These are phyloP conservation scores for Arenicola marina DNA, from an alignment of 2,888 invertebrate genomes.

Conservation along the genomic window DNA sequence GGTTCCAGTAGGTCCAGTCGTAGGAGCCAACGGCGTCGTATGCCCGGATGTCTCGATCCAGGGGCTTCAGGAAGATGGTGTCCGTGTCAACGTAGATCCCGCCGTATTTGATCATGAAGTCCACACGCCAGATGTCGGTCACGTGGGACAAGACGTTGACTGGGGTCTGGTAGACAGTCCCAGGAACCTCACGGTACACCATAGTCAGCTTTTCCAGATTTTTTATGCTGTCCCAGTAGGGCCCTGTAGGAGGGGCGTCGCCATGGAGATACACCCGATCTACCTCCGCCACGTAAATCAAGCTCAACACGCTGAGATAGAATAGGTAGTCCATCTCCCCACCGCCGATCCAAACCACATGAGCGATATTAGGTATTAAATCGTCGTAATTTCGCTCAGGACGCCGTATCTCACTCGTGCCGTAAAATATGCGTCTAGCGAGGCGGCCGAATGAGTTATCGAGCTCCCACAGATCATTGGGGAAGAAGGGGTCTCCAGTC, in stretches of 20 bases:
- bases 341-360: slow-evolving; percentile 52
- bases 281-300: slow-evolving; percentile 42
- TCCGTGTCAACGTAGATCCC: slow-evolving; percentile 58
- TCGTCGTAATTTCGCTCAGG: slow-evolving; percentile 26
- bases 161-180: slow-evolving; percentile 34
- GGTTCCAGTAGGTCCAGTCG: slow-evolving; percentile 49
- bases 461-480: slow-evolving; percentile 42
- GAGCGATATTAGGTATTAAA: slow-evolving; percentile 51
- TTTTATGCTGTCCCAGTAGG: slow-evolving; percentile 43
- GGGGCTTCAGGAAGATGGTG: slow-evolving; percentile 44
- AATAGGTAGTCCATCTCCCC: slow-evolving; percentile 50
- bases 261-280: slow-evolving; percentile 50
- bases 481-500: slow-evolving; percentile 27
- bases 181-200: slow-evolving; percentile 31
- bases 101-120: slow-evolving; percentile 54
- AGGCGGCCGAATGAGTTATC: slow-evolving; percentile 36
- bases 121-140: slow-evolving; percentile 55
- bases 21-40: slow-evolving; percentile 50
- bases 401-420: slow-evolving; percentile 29
- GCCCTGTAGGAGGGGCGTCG: slow-evolving; percentile 43
- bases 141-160: slow-evolving; percentile 48
- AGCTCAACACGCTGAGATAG: slow-evolving; percentile 51
- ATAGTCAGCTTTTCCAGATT: slow-evolving; percentile 34
- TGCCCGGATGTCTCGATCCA: slow-evolving; percentile 32
- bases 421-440: slow-evolving; percentile 41